These are phyloP conservation scores for Polypedilum pembai DNA, from an alignment of 1,140 invertebrate genomes.

Conservation along the genomic window DNA sequence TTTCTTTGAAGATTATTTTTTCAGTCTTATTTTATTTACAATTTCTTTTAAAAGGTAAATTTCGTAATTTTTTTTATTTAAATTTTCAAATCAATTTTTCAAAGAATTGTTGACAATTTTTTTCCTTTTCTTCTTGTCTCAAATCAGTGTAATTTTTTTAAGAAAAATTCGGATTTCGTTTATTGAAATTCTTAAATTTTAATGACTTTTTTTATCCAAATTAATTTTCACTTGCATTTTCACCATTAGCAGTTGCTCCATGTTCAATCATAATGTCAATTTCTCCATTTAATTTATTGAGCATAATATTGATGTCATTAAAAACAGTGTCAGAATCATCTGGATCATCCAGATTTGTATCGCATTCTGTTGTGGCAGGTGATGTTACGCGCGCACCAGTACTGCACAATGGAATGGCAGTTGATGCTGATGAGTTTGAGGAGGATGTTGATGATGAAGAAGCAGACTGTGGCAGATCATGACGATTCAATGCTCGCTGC, in stretches of 20 bases:
- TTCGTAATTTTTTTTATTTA: no score
- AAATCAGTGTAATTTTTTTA: no score
- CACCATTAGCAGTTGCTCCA: neutral
- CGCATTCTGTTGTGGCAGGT: slow-evolving; percentile 20
- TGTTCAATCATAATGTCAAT: slow-evolving; percentile 26
- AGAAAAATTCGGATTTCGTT: no score
- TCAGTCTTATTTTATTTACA: no score
- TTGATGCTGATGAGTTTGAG: slow-evolving; percentile 43
- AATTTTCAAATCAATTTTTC: no score
- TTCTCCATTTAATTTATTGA: slow-evolving; percentile 21
- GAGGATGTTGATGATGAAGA: slow-evolving; percentile 40
- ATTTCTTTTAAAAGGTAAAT: no score
- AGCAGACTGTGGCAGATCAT: slow-evolving; percentile 37
- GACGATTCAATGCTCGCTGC: slow-evolving; percentile 43
- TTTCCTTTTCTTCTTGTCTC: no score
- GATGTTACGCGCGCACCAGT: neutral
- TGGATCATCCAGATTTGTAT: slow-evolving; percentile 20
- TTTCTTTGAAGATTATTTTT: no score
- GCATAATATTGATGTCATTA: slow-evolving; percentile 23
- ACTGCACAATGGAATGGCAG: slow-evolving; percentile 30
- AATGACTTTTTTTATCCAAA: no score
- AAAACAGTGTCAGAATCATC: slow-evolving; percentile 3
- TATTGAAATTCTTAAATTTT: no score
- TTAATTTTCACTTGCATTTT: neutral
- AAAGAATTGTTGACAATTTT: no score